Conservation (phyloP, 2,797 vertebrate species). For the Sebastes reedi region DNA sequence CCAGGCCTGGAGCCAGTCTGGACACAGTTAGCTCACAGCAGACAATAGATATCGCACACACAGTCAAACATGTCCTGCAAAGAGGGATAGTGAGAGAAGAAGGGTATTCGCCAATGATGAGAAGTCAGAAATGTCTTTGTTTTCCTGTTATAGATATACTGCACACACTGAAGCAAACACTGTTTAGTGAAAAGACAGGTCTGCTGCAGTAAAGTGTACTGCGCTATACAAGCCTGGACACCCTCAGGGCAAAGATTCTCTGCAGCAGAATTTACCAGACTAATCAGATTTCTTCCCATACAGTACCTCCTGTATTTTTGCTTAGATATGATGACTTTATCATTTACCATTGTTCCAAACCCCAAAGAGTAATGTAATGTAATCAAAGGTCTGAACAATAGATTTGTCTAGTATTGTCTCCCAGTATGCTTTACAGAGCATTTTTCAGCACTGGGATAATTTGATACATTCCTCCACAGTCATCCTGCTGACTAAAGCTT, state of each 20-base stretch:
- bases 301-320: slow-evolving; percentile 21
- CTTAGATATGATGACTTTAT: slow-evolving; percentile 36
- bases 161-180: slow-evolving; percentile 21
- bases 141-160: slow-evolving; percentile 2
- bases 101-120: slow-evolving; percentile 13
- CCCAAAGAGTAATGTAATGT: slow-evolving; percentile 8
- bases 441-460: slow-evolving; percentile 11
- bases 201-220: slow-evolving; percentile 57
- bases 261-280: slow-evolving; percentile 58
- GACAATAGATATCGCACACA: slow-evolving; percentile 16
- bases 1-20: slow-evolving; percentile 36
- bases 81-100: slow-evolving; percentile 2
- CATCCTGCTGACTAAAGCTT: slow-evolving; percentile 26
- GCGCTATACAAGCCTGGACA: slow-evolving; percentile 16
- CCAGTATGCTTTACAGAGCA: not conserved
- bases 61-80: slow-evolving; percentile 6
- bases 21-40: slow-evolving; percentile 37
- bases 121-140: slow-evolving; percentile 24
- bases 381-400: slow-evolving; percentile 1
- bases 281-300: slow-evolving; percentile 48
- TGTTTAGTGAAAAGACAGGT: slow-evolving; percentile 1
- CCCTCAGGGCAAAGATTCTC: slow-evolving; percentile 51
- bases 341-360: slow-evolving; percentile 11
- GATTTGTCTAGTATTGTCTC: not conserved
- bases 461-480: slow-evolving; percentile 9